A percentile compares a stretch with the other conserved stretches of the same genome.
Conservation (phyloP, 2,888 invertebrate species). For the Rotaria magnacalcarata region DNA sequence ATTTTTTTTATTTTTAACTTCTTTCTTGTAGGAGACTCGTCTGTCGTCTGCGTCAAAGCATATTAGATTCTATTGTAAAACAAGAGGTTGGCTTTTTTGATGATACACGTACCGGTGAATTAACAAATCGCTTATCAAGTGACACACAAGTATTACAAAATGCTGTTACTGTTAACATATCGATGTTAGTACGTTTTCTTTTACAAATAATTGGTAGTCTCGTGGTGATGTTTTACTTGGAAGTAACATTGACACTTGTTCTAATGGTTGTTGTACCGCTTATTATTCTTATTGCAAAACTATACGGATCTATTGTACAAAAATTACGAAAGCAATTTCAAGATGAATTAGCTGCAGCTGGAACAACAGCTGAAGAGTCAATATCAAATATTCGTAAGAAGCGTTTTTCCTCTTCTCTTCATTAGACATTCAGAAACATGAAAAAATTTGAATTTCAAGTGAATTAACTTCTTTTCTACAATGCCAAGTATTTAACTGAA, state of each 20-base stretch:
- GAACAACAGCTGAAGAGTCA: slow-evolving; percentile 55
- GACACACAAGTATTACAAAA: slow-evolving; percentile 58
- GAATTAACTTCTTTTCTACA: too few species aligned
- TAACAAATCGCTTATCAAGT: slow-evolving; percentile 56
- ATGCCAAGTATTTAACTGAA: too few species aligned
- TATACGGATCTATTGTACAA: slow-evolving; percentile 56
- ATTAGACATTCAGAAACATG: too few species aligned
- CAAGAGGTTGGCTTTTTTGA: slow-evolving; percentile 58
- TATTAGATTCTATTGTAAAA: slow-evolving; percentile 52
- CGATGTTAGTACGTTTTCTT: slow-evolving; percentile 54
- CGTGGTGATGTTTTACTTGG: slow-evolving; percentile 55
- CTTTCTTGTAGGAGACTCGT: slow-evolving; percentile 50
- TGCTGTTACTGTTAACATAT: slow-evolving; percentile 57
- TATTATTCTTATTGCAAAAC: slow-evolving; percentile 54
- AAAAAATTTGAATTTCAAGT: too few species aligned
- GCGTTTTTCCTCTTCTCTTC: not conserved
- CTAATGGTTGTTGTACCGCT: slow-evolving; percentile 55
- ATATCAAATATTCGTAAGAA: slow-evolving; percentile 51
- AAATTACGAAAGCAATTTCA: slow-evolving; percentile 54
- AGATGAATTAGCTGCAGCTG: slow-evolving; percentile 55
- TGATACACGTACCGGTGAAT: slow-evolving; percentile 54
- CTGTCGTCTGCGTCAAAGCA: slow-evolving; percentile 52
- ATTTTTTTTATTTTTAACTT: too few species aligned
- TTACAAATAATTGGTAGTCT: slow-evolving; percentile 56
- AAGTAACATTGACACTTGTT: slow-evolving; percentile 55